phyloP scores from a whole-genome alignment of 2,888 invertebrate species.

The Orchestes rusci region DNA sequence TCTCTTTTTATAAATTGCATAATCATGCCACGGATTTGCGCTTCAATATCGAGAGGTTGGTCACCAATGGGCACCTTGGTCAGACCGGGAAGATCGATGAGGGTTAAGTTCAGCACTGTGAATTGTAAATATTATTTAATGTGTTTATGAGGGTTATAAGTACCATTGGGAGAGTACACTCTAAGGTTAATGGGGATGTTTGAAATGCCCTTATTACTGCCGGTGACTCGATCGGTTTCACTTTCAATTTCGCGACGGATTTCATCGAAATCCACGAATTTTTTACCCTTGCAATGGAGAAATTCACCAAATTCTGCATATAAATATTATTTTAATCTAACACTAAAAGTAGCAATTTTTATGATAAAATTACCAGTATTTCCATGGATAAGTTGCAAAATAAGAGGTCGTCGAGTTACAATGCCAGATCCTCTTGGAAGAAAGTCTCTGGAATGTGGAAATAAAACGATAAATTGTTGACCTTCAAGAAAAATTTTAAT shows the following conservation, averaged over 20 bases:
- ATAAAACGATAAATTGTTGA: slow-evolving; percentile 1
- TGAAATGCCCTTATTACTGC: slow-evolving; percentile 97
- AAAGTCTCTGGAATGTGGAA: slow-evolving; percentile 66
- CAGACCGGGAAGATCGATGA: slow-evolving; percentile 92
- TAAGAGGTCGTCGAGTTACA: slow-evolving; percentile 92
- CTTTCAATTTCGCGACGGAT: slow-evolving; percentile 94
- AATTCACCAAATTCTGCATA: slow-evolving; percentile 92
- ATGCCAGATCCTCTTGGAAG: slow-evolving; percentile 94
- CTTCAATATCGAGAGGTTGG: slow-evolving; percentile 92
- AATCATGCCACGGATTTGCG: slow-evolving; percentile 89
- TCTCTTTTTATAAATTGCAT: slow-evolving; percentile 90
- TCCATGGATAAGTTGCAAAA: slow-evolving; percentile 82
- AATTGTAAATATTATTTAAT: slow-evolving; percentile 22
- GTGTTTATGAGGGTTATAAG: not conserved
- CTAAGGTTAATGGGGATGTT: slow-evolving; percentile 97
- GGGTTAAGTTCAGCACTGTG: slow-evolving; percentile 79
- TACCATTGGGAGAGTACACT: slow-evolving; percentile 97
- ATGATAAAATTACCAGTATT: slow-evolving; percentile 61
- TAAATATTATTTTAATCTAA: too few relatives aligned
- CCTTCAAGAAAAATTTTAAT: too few relatives aligned
- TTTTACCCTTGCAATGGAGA: slow-evolving; percentile 95
- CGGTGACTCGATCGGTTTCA: slow-evolving; percentile 96
- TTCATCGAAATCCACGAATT: slow-evolving; percentile 91
- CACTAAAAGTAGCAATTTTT: too few relatives aligned
- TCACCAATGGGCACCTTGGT: slow-evolving; percentile 97